Evolutionary conservation across 2,888 invertebrate species (phyloP), one percentile per base, ranked within the genome.

Genomic region (Colostygia pectinataria): DNA sequence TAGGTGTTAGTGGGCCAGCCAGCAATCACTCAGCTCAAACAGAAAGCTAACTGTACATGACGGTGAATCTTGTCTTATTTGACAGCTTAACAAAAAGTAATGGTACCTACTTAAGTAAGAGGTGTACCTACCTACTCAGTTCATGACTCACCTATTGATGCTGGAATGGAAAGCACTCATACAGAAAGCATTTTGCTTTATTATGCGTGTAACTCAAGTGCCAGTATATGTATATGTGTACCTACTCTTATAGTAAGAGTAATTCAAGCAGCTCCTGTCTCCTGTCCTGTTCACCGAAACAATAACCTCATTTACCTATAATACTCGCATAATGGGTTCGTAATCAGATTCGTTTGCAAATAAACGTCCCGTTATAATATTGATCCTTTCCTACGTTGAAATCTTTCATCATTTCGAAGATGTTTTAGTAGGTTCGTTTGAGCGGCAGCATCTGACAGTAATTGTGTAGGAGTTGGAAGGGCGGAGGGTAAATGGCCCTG

Each of bases 1-100:
- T 74, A 74, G 74, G 65, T 83, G 85, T 82, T 77, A 88, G 86
- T 87, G 70, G 85, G 85, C 68, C 85, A 77, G 53, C 20, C 53
- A 57, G 68, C 70, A 45, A 70, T 75, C 68, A 71, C 71, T 81
- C 77, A 71, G 78, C 69, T 74, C 61, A 62, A 49, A 70, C 64
- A 73, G 67, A 64, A 61, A 63, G 58, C 45, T 83, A 83, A 84
- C 84, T 80, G 83, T 84, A 77, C 66, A 52, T 66, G 71, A 73
- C 66, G 71, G 65, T 59, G 57, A 57, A 66, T 68, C 71, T 69
- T 67, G 56, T 62, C 61, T 56, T 54, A 59, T 66, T 63, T 65
- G 68, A 68, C 68, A 65, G 59, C 54, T 59, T 45, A 57, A 65
- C 65, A 65, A 71, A 67, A 66, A 59, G 57, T 59, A 55, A 63